Percentiles rank a stretch among this genome's conserved stretches.
phyloP scores from a whole-genome alignment of 2,888 invertebrate genomes.

The Herminia tarsipennalis region DNA sequence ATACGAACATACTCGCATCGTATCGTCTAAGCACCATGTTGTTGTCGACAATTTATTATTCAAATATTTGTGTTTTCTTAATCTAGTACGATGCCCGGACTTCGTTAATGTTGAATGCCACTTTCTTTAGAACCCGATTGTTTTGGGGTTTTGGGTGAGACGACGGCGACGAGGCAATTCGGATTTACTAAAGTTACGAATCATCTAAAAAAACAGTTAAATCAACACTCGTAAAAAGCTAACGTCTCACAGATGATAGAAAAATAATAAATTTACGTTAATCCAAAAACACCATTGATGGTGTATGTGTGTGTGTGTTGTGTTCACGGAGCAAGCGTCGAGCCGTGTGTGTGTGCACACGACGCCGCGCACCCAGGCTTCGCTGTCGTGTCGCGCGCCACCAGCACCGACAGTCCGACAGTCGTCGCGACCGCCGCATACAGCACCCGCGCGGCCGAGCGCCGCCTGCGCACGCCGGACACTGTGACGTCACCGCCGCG shows the following conservation, averaged over 20 bases:
- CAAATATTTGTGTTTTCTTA: neutral
- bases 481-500: slow-evolving; percentile 24
- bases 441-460: slow-evolving; percentile 33
- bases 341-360: slow-evolving; percentile 44
- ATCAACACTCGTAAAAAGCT: slow-evolving; percentile 25
- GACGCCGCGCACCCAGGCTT: slow-evolving; percentile 53
- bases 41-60: too few species aligned
- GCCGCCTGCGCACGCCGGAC: slow-evolving; percentile 23
- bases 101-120: slow-evolving; percentile 12
- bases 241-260: slow-evolving; percentile 57
- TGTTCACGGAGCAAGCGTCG: slow-evolving; percentile 57
- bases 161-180: slow-evolving; percentile 27
- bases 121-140: slow-evolving; percentile 28
- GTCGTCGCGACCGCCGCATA: slow-evolving; percentile 30
- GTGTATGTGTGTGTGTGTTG: slow-evolving; percentile 49
- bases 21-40: too few species aligned
- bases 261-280: slow-evolving; percentile 53
- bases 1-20: too few species aligned
- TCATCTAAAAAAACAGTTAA: slow-evolving; percentile 18
- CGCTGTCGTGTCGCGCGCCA: slow-evolving; percentile 52
- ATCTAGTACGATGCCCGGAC: neutral
- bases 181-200: slow-evolving; percentile 12
- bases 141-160: slow-evolving; percentile 31
- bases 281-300: slow-evolving; percentile 35
- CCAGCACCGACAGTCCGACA: slow-evolving; percentile 33